These are phyloP conservation scores for Saguinus imperator DNA, from an alignment of 2,113 vertebrate species.

Conservation along the genomic window DNA sequence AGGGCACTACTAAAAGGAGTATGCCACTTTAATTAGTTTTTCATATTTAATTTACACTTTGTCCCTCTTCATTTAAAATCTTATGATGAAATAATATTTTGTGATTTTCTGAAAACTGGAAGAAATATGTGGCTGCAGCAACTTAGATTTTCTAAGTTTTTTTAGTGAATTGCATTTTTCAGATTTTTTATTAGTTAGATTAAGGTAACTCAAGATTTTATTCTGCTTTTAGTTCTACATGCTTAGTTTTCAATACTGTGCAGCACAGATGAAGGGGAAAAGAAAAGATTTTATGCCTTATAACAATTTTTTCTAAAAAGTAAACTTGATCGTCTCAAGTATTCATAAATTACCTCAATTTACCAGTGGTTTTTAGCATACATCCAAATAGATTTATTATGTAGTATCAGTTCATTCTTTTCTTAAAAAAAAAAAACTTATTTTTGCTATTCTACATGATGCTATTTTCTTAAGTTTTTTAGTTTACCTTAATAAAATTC, in stretches of 20 bases:
- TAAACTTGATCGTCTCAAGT: neutral
- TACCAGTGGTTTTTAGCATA: neutral
- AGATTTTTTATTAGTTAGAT: neutral
- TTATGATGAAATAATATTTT: neutral
- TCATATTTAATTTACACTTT: constrained; percentile 32
- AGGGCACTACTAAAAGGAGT: neutral
- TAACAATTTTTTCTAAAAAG: neutral
- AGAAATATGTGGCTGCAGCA: neutral
- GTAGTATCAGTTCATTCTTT: neutral
- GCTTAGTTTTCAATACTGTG: neutral
- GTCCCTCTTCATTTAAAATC: neutral
- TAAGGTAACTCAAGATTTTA: neutral
- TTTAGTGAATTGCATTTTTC: neutral
- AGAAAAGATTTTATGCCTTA: neutral
- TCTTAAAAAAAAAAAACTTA: neutral
- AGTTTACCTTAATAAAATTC: neutral
- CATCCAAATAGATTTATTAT: neutral
- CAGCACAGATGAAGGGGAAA: neutral
- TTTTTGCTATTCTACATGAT: neutral
- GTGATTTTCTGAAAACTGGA: neutral
- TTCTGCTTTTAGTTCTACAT: neutral
- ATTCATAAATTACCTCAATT: neutral
- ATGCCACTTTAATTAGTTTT: neutral
- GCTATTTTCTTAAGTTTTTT: neutral
- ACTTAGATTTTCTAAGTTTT: neutral